Evolutionary conservation across 2,797 vertebrate genomes (phyloP).

Genomic region (Phalanger gymnotis): DNA sequence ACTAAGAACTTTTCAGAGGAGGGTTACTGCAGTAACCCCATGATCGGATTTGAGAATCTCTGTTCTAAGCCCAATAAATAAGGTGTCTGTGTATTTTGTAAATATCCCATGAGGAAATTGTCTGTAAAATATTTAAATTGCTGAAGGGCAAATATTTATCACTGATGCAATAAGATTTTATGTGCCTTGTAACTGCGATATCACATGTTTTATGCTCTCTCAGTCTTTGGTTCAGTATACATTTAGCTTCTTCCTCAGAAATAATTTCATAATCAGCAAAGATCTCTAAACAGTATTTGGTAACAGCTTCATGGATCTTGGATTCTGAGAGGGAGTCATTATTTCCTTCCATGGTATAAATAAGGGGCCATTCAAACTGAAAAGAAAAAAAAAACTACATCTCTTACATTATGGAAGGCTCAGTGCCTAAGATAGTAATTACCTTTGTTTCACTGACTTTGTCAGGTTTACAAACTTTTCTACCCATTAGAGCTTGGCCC

Average conservation of each 20-base stretch:
- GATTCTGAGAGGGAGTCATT: conserved; percentile 63
- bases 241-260: conserved; percentile 68
- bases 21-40: conserved; percentile 15
- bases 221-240: conserved; percentile 71
- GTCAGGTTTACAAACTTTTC: conserved; percentile 65
- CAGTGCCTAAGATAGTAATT: conserved; percentile 72
- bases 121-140: conserved; percentile 79
- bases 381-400: conserved; percentile 56
- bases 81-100: conserved; percentile 69
- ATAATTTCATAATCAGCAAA: conserved; percentile 77
- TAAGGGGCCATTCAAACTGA: conserved; percentile 36
- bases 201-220: conserved; percentile 78
- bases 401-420: conserved; percentile 67
- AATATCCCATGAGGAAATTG: conserved; percentile 63
- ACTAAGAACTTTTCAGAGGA: conserved; percentile 66
- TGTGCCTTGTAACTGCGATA: conserved; percentile 79
- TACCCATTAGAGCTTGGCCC: conserved; percentile 60
- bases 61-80: conserved; percentile 71
- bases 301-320: conserved; percentile 60
- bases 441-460: conserved; percentile 69
- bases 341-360: conserved; percentile 34
- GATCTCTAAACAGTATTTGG: conserved; percentile 76
- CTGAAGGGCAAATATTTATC: conserved; percentile 81
- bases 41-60: conserved; percentile 37
- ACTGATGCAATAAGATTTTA: conserved; percentile 82